Evolutionary conservation across 2,888 invertebrate species (phyloP).

Genomic region (Antitype chi): DNA sequence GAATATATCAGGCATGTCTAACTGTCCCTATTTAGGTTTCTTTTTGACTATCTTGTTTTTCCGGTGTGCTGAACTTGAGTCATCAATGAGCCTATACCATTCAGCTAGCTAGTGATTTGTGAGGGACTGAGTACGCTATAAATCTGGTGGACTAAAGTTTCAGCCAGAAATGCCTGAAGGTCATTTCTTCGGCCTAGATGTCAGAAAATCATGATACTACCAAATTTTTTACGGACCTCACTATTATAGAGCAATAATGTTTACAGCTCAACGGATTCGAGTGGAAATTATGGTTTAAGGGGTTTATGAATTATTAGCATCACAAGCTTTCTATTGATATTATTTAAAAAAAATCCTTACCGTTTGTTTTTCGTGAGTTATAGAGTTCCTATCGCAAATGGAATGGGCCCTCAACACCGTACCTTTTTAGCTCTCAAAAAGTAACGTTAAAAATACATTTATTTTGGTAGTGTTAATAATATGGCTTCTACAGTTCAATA

Average conservation of each 20-base stretch:
- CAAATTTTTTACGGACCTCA: neutral
- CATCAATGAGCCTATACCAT: conserved; percentile 1
- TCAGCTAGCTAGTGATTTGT: conserved; percentile 36
- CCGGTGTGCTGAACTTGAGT: conserved; percentile 37
- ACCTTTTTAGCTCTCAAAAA: neutral
- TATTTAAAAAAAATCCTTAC: neutral
- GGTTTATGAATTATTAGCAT: neutral
- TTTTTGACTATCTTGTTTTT: conserved; percentile 51
- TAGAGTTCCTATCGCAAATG: neutral
- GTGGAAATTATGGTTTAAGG: neutral
- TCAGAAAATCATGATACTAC: neutral
- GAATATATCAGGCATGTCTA: conserved; percentile 52
- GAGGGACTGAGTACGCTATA: neutral
- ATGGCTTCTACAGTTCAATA: neutral
- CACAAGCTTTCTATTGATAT: neutral
- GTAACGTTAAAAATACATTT: neutral
- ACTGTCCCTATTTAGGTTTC: conserved; percentile 39
- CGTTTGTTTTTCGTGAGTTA: neutral
- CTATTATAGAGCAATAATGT: no score
- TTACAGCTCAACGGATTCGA: neutral
- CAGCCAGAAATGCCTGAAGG: neutral
- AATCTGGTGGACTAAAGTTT: conserved; percentile 1
- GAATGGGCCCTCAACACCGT: neutral
- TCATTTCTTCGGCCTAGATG: neutral
- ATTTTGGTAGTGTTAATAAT: neutral